These are phyloP conservation scores for Cephus spinipes DNA, from an alignment of 2,888 invertebrate genomes.

Conservation along the genomic window DNA sequence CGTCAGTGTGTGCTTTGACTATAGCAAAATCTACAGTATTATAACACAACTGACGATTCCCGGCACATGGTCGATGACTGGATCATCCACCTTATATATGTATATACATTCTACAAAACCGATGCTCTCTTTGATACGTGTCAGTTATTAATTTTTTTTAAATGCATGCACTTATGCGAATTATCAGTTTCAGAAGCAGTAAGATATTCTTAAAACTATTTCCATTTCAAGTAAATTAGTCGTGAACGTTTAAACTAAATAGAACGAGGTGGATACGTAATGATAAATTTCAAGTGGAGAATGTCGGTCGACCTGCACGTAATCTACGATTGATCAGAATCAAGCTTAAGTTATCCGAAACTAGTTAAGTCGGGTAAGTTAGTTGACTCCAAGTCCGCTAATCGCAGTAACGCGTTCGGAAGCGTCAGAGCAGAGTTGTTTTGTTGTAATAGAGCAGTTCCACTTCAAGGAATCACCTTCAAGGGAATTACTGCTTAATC, in stretches of 20 bases:
- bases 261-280: slow-evolving; percentile 14
- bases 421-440: not conserved
- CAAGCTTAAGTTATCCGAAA: slow-evolving; percentile 41
- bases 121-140: not conserved
- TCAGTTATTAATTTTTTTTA: not conserved
- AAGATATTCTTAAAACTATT: no score
- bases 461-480: not conserved
- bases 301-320: slow-evolving; percentile 40
- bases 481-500: not conserved
- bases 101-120: no score
- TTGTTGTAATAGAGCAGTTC: not conserved
- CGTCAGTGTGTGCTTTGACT: no score
- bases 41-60: no score
- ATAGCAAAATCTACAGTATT: no score
- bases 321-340: slow-evolving; percentile 48
- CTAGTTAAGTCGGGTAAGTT: slow-evolving; percentile 45
- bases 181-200: not conserved
- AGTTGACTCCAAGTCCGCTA: slow-evolving; percentile 27
- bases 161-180: not conserved
- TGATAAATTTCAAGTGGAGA: slow-evolving; percentile 44
- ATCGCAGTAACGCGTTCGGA: slow-evolving; percentile 20
- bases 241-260: not conserved
- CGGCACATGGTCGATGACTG: no score
- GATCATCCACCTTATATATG: no score
- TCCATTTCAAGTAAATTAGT: not conserved